A percentile compares a stretch with the other conserved stretches of the same genome.
phyloP scores from a whole-genome alignment of 2,113 vertebrate species.

The Zeus faber region DNA sequence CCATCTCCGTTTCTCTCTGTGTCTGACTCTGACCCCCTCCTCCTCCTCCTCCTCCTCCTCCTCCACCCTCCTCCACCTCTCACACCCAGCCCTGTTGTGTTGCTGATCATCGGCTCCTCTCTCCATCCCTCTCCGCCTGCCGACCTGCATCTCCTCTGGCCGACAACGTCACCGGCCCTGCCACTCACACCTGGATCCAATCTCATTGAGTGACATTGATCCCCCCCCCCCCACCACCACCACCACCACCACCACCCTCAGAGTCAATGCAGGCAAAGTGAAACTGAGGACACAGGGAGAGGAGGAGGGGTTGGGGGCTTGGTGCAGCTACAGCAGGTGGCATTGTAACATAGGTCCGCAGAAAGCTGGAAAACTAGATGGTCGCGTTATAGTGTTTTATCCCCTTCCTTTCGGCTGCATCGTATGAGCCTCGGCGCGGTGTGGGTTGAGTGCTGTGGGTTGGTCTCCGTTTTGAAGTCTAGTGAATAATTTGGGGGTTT shows the following conservation, averaged over 20 bases:
- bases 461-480: too few species aligned
- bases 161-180: background rate
- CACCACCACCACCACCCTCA: too few species aligned
- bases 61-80: background rate
- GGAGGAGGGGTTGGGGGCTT: background rate
- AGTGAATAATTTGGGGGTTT: too few species aligned
- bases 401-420: too few species aligned
- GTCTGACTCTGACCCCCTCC: background rate
- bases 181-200: background rate
- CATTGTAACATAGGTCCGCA: background rate
- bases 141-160: background rate
- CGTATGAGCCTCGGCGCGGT: too few species aligned
- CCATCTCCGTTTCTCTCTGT: conserved; percentile 3
- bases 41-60: background rate
- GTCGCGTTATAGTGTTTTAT: too few species aligned
- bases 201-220: background rate
- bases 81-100: background rate
- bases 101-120: background rate
- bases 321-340: background rate
- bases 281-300: background rate
- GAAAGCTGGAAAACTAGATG: background rate
- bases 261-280: background rate
- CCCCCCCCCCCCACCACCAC: too few species aligned
- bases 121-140: background rate
- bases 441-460: too few species aligned